Evolutionary conservation across 2,113 vertebrate species (phyloP).

Genomic region (Colistium nudipinnis): DNA sequence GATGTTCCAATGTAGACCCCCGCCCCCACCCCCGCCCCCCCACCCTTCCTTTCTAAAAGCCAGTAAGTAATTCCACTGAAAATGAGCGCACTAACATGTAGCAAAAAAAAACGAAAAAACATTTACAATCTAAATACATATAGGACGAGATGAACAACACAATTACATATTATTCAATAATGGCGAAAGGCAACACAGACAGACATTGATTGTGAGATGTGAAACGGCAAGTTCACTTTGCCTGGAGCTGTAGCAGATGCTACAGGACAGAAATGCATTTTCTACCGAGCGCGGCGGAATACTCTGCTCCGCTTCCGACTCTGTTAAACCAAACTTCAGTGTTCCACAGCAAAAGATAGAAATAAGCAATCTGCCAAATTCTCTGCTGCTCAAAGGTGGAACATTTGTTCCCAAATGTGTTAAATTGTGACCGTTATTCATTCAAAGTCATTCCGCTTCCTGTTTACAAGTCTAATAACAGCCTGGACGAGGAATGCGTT

Average conservation of each 20-base stretch:
- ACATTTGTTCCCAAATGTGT: too few species aligned
- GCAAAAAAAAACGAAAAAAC: slow-evolving; percentile 15
- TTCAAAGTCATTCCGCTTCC: neutral
- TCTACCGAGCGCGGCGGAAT: neutral
- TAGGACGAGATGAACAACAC: neutral
- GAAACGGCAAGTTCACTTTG: slow-evolving; percentile 1
- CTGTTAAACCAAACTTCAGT: neutral
- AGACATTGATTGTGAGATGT: slow-evolving; percentile 3
- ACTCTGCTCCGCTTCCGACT: neutral
- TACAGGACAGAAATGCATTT: neutral
- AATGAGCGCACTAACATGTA: too few species aligned
- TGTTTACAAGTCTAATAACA: neutral
- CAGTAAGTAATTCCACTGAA: too few species aligned
- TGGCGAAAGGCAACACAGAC: neutral
- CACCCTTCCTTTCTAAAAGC: too few species aligned
- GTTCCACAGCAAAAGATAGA: neutral
- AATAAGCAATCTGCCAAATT: too few species aligned
- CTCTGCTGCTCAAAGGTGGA: neutral
- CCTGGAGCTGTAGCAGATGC: slow-evolving; percentile 9
- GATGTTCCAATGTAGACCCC: slow-evolving; percentile 2
- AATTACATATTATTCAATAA: slow-evolving; percentile 8
- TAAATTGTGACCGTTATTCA: neutral
- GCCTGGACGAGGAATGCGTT: neutral
- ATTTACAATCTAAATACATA: slow-evolving; percentile 28
- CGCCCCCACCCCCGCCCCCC: too few species aligned